Conservation (phyloP, 2,888 invertebrate species). For the Drosophila percnosoma region DNA sequence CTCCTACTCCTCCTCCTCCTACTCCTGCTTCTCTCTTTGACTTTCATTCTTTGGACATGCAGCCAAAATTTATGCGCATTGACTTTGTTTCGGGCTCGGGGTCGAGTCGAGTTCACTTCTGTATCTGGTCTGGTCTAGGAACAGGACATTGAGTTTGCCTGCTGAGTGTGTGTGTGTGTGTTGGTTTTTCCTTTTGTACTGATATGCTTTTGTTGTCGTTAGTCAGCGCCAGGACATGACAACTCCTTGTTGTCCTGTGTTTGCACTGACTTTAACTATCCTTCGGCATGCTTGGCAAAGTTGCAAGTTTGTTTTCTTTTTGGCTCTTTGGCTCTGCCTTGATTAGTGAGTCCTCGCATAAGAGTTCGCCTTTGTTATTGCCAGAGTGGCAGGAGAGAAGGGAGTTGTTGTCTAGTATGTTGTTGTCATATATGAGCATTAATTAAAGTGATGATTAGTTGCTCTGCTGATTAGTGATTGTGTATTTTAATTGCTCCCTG, state of each 20-base stretch:
- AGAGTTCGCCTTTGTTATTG: not conserved
- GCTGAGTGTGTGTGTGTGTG: conserved; percentile 16
- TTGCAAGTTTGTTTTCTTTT: conserved; percentile 31
- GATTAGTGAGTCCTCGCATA: conserved; percentile 19
- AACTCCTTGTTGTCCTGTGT: conserved; percentile 41
- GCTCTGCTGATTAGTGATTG: conserved; percentile 37
- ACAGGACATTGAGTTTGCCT: conserved; percentile 15
- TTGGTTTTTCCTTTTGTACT: conserved; percentile 55
- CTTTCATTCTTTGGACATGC: conserved; percentile 55
- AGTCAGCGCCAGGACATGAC: conserved; percentile 48
- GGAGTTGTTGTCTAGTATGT: not conserved
- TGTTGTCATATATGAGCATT: conserved; percentile 3
- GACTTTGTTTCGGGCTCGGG: conserved; percentile 33
- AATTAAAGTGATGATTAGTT: conserved; percentile 40
- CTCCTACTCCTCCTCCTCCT: not conserved
- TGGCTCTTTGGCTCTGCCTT: conserved; percentile 15
- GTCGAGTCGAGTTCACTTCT: conserved; percentile 18
- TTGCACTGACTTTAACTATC: conserved; percentile 31
- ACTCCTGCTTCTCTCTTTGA: not conserved
- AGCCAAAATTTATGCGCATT: conserved; percentile 58
- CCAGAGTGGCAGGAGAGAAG: no score
- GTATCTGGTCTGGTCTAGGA: conserved; percentile 4
- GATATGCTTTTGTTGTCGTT: conserved; percentile 67
- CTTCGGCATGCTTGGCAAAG: conserved; percentile 17
- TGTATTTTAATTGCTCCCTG: conserved; percentile 28